Conservation (phyloP, 2,113 vertebrate genomes). For the Myotis lucifugus region DNA sequence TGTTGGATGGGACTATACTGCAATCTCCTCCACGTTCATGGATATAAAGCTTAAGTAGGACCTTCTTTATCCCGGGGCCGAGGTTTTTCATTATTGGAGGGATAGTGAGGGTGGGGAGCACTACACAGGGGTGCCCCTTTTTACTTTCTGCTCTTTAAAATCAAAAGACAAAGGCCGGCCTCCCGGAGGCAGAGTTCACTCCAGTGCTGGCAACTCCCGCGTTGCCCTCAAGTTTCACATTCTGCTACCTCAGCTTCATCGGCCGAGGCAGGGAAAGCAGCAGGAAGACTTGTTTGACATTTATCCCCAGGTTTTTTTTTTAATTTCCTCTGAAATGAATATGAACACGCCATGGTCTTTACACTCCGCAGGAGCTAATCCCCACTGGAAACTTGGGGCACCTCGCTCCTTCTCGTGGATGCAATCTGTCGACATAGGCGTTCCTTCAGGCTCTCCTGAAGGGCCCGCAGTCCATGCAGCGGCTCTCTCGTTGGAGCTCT, state of each 20-base stretch:
- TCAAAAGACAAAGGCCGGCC: neutral
- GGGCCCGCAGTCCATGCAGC: neutral
- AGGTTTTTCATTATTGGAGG: neutral
- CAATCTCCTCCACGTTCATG: neutral
- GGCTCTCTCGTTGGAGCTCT: slow-evolving; percentile 33
- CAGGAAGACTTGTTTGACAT: slow-evolving; percentile 73
- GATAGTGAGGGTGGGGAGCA: neutral
- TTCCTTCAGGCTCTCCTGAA: slow-evolving; percentile 47
- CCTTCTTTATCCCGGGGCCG: neutral
- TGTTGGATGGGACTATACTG: neutral
- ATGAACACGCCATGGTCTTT: slow-evolving; percentile 67
- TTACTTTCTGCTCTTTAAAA: slow-evolving; percentile 33
- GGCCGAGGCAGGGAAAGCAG: slow-evolving; percentile 43
- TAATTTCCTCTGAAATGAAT: slow-evolving; percentile 79
- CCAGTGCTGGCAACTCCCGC: accelerated
- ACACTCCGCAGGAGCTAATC: slow-evolving; percentile 73
- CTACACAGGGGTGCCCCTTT: neutral
- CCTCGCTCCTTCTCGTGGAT: slow-evolving; percentile 62
- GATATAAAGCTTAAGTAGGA: too few species aligned
- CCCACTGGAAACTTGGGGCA: slow-evolving; percentile 65
- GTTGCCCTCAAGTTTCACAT: slow-evolving; percentile 27
- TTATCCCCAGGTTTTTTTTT: slow-evolving; percentile 69
- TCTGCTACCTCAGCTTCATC: slow-evolving; percentile 49
- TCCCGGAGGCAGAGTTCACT: neutral
- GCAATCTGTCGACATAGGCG: slow-evolving; percentile 67